Base-by-base conservation (phyloP, 2,113 vertebrate species). In the Corythaeola cristata region DNA sequence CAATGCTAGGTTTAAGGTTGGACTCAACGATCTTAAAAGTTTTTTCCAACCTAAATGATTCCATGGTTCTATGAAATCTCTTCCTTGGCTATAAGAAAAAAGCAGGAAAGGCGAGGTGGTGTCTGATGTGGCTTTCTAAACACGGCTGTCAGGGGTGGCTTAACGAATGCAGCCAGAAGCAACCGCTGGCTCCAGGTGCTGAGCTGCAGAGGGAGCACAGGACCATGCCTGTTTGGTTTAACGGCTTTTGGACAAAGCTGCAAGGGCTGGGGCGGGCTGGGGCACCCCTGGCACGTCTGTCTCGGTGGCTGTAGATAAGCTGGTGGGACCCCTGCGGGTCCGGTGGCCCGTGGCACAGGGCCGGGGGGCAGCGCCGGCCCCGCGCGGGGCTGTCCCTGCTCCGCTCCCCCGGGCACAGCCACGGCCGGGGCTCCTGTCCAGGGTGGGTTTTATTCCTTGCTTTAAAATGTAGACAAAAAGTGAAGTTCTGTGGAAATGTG, bases 391-490 rank as follows among this genome's bases (percentile, higher is more conserved):
- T 37, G 56, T 14, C 10, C 58, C 20, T 23, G 56, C 45, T 62
- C 41, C 19, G 0, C 19, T 45, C 39, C 11, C 20, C 28, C 66
- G 16, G 63, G 5, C 7, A 2, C n/a, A 69, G 56, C 56, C 9
- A 1, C 6, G 37, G 15, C 45, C 22, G 0, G 1, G 35, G 35
- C 17, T 32, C 26, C 55, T 50, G 20, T 5, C 32, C 32, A 8
- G 32, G 20, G 22, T 4, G 6, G 26, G 4, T 67, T 67, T 52
- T 35, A 15, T 52, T 60, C 37, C 56, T 59, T 37, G 17, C 23
- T n/a, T 26, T 28, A 32, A 30, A 44, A 44, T 26, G 8, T 16
- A 50, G 45, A 20, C 11, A 59, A 50, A 30, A 44, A 20, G 17
- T 26, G 21, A 30, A 68, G 35, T 35, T 52, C 53, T 30, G 10